Base-by-base conservation (phyloP, 2,797 vertebrate species). In the Tauraco hartlaubi region DNA sequence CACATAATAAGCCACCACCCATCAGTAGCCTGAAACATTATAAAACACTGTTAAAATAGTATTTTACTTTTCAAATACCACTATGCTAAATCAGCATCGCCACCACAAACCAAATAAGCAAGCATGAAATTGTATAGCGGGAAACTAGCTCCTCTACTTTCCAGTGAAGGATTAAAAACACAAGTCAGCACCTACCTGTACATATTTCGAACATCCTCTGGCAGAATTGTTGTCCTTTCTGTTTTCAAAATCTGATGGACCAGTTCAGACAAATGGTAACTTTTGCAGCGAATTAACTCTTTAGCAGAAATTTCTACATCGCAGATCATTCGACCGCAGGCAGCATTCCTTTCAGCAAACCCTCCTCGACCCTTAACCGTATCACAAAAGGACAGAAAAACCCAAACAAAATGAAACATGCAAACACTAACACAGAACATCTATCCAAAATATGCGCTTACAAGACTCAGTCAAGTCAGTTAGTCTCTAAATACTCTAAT, bases 271-370 rank as follows among this genome's bases (percentile, higher is more conserved):
- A 99, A 98, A 94, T 99, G 98, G 93, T 99, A 99, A 96, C 99
- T 99, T 98, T 99, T 99, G 96, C 99, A 99, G 76, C 99, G 99
- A 94, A 99, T 99, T 92, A 99, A 97, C 95, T 99, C 99, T 94
- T 99, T 99, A 75, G 99, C 99, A 6, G 99, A 99, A 96, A 99
- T 99, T 97, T 99, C 98, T 72, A 99, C 98, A 37, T 99, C 99
- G 71, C 99, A 99, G 92, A 99, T 99, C 97, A 99, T 98, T 9
- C 99, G 99, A 44, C 99, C 99, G 8, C 99, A 99, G 80, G 99
- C 99, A 56, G 99, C 99, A n/a, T 97, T 99, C 97, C 99, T 99
- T 97, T 99, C 99, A 55, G 98, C 99, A 98, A 99, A 99, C 46
- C 99, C 96, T 91, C 99, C 97, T 16, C 99, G 99, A 83, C 99